Percentiles rank a stretch among this genome's conserved stretches.
phyloP scores from a whole-genome alignment of 2,113 vertebrate species.

The Crotalus horridus region DNA sequence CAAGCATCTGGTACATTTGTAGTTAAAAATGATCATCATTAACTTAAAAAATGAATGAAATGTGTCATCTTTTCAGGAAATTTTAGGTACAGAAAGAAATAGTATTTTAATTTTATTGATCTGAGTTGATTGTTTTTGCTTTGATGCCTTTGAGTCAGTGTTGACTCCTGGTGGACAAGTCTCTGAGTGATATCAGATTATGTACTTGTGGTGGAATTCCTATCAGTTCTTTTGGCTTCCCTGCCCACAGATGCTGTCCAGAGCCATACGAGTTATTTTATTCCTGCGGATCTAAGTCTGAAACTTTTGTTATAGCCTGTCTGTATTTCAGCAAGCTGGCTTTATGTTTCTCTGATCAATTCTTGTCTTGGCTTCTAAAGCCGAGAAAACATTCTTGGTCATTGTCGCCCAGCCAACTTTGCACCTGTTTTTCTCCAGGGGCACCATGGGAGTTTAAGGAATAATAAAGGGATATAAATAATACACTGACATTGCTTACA shows the following conservation, averaged over 20 bases:
- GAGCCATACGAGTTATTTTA: not conserved
- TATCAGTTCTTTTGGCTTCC: not conserved
- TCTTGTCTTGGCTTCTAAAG: not conserved
- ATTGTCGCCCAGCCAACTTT: constrained; percentile 6
- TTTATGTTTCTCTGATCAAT: constrained; percentile 11
- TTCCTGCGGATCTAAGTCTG: not conserved
- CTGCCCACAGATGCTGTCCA: not conserved
- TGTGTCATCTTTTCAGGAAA: not conserved
- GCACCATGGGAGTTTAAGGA: constrained; percentile 48
- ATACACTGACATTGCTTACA: constrained; percentile 34
- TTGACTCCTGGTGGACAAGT: not conserved
- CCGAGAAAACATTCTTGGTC: not conserved
- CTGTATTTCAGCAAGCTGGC: constrained; percentile 17
- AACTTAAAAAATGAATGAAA: not conserved
- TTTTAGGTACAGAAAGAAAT: not conserved
- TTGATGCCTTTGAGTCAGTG: not conserved
- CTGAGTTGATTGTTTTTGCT: not conserved
- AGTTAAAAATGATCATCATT: not conserved
- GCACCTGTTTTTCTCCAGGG: constrained; percentile 61
- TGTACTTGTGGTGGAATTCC: not conserved
- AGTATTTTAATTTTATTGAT: not conserved
- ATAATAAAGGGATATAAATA: constrained; percentile 67
- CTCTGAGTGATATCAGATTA: not conserved
- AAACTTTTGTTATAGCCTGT: constrained; percentile 6
- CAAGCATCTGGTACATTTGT: not conserved